These are phyloP conservation scores for Hyposmocoma kahamanoa DNA, from an alignment of 1,140 invertebrate species.

Conservation along the genomic window DNA sequence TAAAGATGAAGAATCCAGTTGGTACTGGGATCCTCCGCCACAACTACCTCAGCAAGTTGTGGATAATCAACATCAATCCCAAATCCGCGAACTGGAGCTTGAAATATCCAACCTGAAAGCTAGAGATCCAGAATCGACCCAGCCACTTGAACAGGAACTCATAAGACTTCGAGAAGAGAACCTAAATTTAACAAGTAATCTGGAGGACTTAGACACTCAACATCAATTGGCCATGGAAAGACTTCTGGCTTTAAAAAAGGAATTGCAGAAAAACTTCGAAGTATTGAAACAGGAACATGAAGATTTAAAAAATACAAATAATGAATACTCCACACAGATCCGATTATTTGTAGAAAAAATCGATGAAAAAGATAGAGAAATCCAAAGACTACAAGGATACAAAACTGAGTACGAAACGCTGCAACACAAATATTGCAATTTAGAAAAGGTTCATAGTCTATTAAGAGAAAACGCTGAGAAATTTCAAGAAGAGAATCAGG, in stretches of 20 bases:
- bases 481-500: conserved; percentile 69
- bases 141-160: conserved; percentile 37
- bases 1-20: conserved; percentile 70
- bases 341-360: conserved; percentile 65
- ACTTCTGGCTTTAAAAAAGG: conserved; percentile 76
- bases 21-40: conserved; percentile 74
- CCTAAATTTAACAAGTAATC: conserved; percentile 71
- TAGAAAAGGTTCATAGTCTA: conserved; percentile 61
- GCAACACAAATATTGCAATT: conserved; percentile 65
- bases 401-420: conserved; percentile 54
- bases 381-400: conserved; percentile 36
- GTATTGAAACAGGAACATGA: conserved; percentile 74
- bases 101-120: conserved; percentile 62
- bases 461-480: conserved; percentile 65
- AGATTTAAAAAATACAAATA: conserved; percentile 69
- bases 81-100: conserved; percentile 51
- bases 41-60: conserved; percentile 27
- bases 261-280: conserved; percentile 77
- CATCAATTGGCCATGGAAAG: conserved; percentile 81
- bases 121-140: conserved; percentile 25
- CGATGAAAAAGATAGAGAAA: conserved; percentile 63
- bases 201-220: conserved; percentile 84
- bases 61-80: conserved; percentile 46
- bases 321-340: conserved; percentile 60
- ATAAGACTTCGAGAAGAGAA: conserved; percentile 70